These are phyloP conservation scores for Ginglymostoma cirratum DNA, from an alignment of 2,113 vertebrate genomes.

Conservation along the genomic window DNA sequence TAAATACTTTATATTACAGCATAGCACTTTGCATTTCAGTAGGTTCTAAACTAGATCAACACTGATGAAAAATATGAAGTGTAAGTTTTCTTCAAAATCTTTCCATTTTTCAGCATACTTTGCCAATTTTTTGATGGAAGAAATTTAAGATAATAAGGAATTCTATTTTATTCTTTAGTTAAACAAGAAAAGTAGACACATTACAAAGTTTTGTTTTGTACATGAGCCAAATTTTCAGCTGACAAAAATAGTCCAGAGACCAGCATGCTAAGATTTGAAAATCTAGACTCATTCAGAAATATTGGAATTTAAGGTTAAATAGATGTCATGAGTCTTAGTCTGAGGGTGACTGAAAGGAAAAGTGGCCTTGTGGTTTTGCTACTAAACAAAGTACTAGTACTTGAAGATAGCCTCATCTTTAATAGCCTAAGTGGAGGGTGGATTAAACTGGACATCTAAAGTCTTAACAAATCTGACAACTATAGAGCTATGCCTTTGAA, in stretches of 20 bases:
- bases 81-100: not conserved
- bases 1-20: not conserved
- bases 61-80: not conserved
- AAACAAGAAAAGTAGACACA: not conserved
- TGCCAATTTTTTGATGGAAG: not conserved
- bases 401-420: no score
- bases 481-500: conserved; percentile 25
- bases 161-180: not conserved
- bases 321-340: conserved; percentile 15
- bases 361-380: not conserved
- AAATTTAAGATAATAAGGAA: not conserved
- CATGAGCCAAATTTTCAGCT: not conserved
- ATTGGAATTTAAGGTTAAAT: conserved; percentile 18
- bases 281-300: not conserved
- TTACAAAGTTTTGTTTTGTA: not conserved
- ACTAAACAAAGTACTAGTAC: conserved; percentile 30
- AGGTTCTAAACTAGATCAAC: not conserved
- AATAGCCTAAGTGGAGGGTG: conserved; percentile 36
- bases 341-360: conserved; percentile 18
- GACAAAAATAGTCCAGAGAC: not conserved
- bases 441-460: conserved; percentile 33
- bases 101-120: not conserved
- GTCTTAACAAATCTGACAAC: conserved; percentile 29
- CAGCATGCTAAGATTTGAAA: not conserved
- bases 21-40: not conserved